Conservation (phyloP, 2,888 invertebrate species). For the Epinotia nisella region DNA sequence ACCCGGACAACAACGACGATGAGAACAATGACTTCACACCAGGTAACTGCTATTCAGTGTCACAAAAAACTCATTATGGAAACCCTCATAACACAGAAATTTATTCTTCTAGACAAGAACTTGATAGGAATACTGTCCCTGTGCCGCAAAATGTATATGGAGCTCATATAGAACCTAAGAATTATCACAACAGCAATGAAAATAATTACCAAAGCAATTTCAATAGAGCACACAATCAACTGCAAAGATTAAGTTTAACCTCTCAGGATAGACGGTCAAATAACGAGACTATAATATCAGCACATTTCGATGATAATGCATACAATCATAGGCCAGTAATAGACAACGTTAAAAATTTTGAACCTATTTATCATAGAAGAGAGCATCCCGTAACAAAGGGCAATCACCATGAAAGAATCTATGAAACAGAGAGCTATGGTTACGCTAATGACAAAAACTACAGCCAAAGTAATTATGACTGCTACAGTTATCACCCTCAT, state of each 20-base stretch:
- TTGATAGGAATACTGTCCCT: slow-evolving; percentile 63
- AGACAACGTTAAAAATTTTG: slow-evolving; percentile 69
- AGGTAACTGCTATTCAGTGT: slow-evolving; percentile 63
- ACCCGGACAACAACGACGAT: slow-evolving; percentile 72
- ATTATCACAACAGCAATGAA: slow-evolving; percentile 66
- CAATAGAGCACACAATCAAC: slow-evolving; percentile 68
- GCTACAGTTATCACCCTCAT: slow-evolving; percentile 75
- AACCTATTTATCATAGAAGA: slow-evolving; percentile 69
- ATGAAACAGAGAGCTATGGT: slow-evolving; percentile 71
- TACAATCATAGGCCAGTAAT: slow-evolving; percentile 65
- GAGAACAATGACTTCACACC: slow-evolving; percentile 64
- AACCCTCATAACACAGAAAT: slow-evolving; percentile 68
- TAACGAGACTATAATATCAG: slow-evolving; percentile 68
- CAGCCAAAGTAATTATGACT: slow-evolving; percentile 73
- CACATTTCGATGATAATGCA: slow-evolving; percentile 69
- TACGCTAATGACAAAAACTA: slow-evolving; percentile 77
- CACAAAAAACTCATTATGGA: slow-evolving; percentile 62
- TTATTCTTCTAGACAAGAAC: slow-evolving; percentile 71
- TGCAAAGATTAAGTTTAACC: slow-evolving; percentile 75
- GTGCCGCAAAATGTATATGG: slow-evolving; percentile 65
- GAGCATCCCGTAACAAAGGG: slow-evolving; percentile 69
- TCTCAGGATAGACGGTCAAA: slow-evolving; percentile 73
- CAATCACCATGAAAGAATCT: slow-evolving; percentile 74
- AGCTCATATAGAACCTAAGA: slow-evolving; percentile 65
- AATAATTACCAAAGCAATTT: slow-evolving; percentile 66